Evolutionary conservation across 2,797 vertebrate genomes (phyloP).

Genomic region (Argentina silus): DNA sequence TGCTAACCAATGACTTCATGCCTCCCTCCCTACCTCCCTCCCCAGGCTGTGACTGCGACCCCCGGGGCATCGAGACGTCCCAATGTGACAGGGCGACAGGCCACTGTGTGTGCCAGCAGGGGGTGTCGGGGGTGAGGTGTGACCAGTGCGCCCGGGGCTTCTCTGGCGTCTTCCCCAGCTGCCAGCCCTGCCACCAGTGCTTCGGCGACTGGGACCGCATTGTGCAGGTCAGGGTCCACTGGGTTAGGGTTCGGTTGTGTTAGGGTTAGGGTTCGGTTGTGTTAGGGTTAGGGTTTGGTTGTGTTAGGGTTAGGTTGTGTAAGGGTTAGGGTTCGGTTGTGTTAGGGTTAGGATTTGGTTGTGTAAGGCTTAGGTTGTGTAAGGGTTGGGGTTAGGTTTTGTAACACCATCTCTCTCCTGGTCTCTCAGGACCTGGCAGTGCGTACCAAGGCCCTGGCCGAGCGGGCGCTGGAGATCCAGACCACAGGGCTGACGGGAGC

Average conservation of each 20-base stretch:
- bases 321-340: no score
- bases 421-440: slow-evolving; percentile 78
- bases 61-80: slow-evolving; percentile 83
- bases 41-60: slow-evolving; percentile 92
- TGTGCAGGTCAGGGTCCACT: slow-evolving; percentile 74
- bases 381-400: no score
- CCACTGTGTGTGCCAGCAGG: slow-evolving; percentile 91
- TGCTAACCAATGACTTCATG: neutral
- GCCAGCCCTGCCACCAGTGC: slow-evolving; percentile 93
- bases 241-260: slow-evolving; percentile 37
- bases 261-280: no score
- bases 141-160: slow-evolving; percentile 97
- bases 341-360: no score
- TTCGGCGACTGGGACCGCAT: slow-evolving; percentile 98
- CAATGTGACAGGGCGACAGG: slow-evolving; percentile 90
- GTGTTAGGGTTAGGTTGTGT: no score
- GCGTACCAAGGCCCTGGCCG: slow-evolving; percentile 80
- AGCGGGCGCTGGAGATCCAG: slow-evolving; percentile 84
- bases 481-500: slow-evolving; percentile 86
- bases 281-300: no score
- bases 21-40: slow-evolving; percentile 17
- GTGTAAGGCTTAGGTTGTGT: no score
- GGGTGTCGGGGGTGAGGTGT: slow-evolving; percentile 93
- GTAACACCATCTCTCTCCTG: no score
- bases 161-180: slow-evolving; percentile 88